Percentiles rank a stretch among this genome's conserved stretches.
Evolutionary conservation across 2,888 invertebrate species (phyloP).

Genomic region (Paralinhomoeus sp.): DNA sequence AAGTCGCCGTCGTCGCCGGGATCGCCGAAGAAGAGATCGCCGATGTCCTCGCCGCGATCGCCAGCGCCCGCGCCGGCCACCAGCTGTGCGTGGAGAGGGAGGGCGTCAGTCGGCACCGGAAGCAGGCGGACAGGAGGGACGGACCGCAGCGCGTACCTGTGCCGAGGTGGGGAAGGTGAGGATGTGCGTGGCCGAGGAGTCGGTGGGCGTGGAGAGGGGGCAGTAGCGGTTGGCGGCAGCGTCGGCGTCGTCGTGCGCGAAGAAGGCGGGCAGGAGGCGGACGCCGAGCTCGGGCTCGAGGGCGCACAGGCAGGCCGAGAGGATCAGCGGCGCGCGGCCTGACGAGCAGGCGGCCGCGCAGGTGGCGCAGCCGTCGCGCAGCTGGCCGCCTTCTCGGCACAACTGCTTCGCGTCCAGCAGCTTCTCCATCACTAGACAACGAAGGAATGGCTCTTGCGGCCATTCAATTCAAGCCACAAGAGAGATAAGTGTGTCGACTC

Average conservation of each 20-base stretch:
- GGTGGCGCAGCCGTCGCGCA: slow-evolving; percentile 47
- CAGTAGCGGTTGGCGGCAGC: slow-evolving; percentile 53
- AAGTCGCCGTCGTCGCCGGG: slow-evolving; percentile 1
- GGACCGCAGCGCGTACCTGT: neutral
- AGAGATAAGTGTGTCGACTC: no score
- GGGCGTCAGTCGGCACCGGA: no score
- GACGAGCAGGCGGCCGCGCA: slow-evolving; percentile 57
- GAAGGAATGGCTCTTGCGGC: no score
- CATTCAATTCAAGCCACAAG: no score
- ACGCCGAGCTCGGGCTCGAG: slow-evolving; percentile 43
- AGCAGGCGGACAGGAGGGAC: no score
- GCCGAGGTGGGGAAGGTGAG: slow-evolving; percentile 93
- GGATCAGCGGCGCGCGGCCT: slow-evolving; percentile 60
- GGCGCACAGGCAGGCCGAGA: slow-evolving; percentile 91
- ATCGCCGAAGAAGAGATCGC: neutral
- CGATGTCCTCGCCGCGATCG: neutral
- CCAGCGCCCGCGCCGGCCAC: neutral
- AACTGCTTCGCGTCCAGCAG: slow-evolving; percentile 16
- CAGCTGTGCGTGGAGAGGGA: no score
- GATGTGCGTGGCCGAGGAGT: slow-evolving; percentile 89
- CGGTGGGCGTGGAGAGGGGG: slow-evolving; percentile 75
- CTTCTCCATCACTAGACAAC: no score
- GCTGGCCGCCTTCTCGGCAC: slow-evolving; percentile 1
- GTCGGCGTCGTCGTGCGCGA: slow-evolving; percentile 51
- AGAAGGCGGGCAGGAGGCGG: slow-evolving; percentile 1